Conservation (phyloP, 2,797 vertebrate genomes). For the Danio tinwini region DNA sequence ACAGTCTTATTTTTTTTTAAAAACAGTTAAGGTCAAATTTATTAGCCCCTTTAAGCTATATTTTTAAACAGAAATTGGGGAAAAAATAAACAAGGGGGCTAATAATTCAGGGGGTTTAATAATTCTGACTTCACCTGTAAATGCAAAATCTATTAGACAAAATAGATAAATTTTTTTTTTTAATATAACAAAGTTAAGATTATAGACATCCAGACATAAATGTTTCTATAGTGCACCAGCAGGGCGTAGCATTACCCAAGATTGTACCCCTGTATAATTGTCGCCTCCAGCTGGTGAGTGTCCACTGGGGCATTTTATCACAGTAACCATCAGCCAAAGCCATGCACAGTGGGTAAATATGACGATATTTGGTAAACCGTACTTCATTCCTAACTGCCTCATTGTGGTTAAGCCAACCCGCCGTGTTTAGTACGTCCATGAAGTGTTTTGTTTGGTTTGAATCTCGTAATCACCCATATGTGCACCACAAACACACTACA, state of each 20-base stretch:
- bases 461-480: constrained; percentile 62
- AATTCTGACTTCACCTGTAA: too few relatives aligned
- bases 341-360: neutral
- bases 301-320: constrained; percentile 10
- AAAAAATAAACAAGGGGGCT: too few relatives aligned
- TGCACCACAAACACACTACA: constrained; percentile 19
- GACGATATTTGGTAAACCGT: constrained; percentile 34
- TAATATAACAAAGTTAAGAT: neutral
- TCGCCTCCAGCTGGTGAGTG: constrained; percentile 18
- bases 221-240: constrained; percentile 20
- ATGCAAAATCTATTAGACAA: too few relatives aligned
- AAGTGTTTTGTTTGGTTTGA: constrained; percentile 60
- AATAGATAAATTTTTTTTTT: neutral
- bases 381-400: constrained; percentile 11
- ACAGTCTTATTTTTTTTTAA: too few relatives aligned
- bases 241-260: constrained; percentile 38
- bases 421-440: constrained; percentile 28
- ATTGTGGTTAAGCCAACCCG: constrained; percentile 31
- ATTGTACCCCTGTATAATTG: neutral
- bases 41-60: too few relatives aligned
- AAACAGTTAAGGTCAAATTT: too few relatives aligned
- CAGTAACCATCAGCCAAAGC: constrained; percentile 20
- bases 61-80: too few relatives aligned
- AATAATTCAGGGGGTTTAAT: too few relatives aligned
- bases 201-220: neutral